Conservation (phyloP, 2,113 vertebrate genomes). For the Atherinomorus stipes region DNA sequence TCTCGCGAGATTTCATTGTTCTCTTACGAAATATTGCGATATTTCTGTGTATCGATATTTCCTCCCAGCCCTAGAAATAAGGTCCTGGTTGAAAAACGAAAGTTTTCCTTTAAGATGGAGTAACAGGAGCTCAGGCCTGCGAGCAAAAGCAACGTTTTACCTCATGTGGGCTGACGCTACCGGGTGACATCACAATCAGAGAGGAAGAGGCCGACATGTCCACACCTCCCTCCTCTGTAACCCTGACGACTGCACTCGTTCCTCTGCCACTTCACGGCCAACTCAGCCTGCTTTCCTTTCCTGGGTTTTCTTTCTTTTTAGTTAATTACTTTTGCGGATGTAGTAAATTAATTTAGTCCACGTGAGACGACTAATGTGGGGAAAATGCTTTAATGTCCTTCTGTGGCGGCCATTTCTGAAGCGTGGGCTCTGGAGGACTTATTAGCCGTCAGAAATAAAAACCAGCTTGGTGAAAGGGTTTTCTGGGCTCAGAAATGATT, state of each 20-base stretch:
- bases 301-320: slow-evolving; percentile 17
- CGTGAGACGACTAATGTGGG: slow-evolving; percentile 9
- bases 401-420: slow-evolving; percentile 1
- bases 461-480: background rate
- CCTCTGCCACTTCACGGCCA: slow-evolving; percentile 42
- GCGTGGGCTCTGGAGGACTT: background rate
- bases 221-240: slow-evolving; percentile 23
- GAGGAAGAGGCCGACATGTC: background rate
- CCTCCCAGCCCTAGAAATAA: no score
- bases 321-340: slow-evolving; percentile 13
- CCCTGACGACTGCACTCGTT: slow-evolving; percentile 45
- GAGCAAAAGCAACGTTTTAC: slow-evolving; percentile 61
- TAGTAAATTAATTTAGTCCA: slow-evolving; percentile 15
- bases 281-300: slow-evolving; percentile 33
- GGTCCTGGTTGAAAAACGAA: no score
- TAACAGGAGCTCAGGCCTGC: slow-evolving; percentile 38
- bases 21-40: no score
- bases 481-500: background rate
- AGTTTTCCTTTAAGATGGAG: slow-evolving; percentile 37
- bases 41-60: no score
- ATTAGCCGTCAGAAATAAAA: slow-evolving; percentile 7
- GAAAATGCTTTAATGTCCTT: slow-evolving; percentile 20
- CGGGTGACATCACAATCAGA: slow-evolving; percentile 51
- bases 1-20: no score
- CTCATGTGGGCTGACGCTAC: slow-evolving; percentile 75